A percentile compares a stretch with the other conserved stretches of the same genome.
Conservation (phyloP, 92 coral and sea anemone species). For the Galaxea fascicularis region DNA sequence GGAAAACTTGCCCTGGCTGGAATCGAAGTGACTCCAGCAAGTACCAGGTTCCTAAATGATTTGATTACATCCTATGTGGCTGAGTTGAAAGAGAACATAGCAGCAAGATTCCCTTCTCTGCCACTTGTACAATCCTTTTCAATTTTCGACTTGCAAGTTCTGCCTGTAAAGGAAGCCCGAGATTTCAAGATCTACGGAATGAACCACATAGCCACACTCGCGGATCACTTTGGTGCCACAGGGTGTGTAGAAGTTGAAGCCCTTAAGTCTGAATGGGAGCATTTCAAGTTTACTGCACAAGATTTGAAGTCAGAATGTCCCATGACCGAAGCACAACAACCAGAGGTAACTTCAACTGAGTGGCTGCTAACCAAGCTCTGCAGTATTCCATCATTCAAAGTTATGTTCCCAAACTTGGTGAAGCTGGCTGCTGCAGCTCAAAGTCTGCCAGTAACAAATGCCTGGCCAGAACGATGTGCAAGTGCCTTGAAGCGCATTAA, state of each 20-base stretch:
- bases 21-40: slow-evolving; percentile 48
- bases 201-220: slow-evolving; percentile 53
- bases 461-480: slow-evolving; percentile 59
- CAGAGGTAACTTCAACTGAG: slow-evolving; percentile 44
- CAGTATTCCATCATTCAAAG: slow-evolving; percentile 47
- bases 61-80: slow-evolving; percentile 42
- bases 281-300: slow-evolving; percentile 59
- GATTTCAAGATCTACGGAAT: slow-evolving; percentile 48
- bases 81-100: slow-evolving; percentile 57
- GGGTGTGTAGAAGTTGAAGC: slow-evolving; percentile 56
- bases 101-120: slow-evolving; percentile 63
- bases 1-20: slow-evolving; percentile 52
- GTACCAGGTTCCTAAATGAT: slow-evolving; percentile 35
- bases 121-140: slow-evolving; percentile 63
- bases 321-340: slow-evolving; percentile 26
- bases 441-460: slow-evolving; percentile 45
- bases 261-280: slow-evolving; percentile 64
- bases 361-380: slow-evolving; percentile 64
- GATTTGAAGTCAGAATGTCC: slow-evolving; percentile 59
- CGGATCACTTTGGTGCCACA: slow-evolving; percentile 56
- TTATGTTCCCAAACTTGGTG: slow-evolving; percentile 59
- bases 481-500: slow-evolving; percentile 54
- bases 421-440: slow-evolving; percentile 54
- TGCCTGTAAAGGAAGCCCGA: slow-evolving; percentile 52
- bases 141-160: slow-evolving; percentile 42